phyloP scores from a whole-genome alignment of 1,140 invertebrate genomes.

The Dendroctonus ponderosae region DNA sequence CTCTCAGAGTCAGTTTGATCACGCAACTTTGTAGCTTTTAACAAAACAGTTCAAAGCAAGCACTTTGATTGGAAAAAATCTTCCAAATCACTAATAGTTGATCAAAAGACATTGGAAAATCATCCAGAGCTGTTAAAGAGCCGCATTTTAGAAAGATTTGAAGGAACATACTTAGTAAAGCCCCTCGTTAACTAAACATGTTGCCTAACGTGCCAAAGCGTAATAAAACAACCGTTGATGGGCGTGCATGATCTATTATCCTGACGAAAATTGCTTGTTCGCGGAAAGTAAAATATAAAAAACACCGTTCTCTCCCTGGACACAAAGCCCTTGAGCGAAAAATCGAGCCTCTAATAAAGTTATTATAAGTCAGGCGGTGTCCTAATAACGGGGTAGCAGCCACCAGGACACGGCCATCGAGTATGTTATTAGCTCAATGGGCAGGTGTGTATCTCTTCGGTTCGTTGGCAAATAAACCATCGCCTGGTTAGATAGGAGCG shows the following conservation, averaged over 20 bases:
- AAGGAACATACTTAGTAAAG: too few relatives aligned
- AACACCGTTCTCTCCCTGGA: neutral
- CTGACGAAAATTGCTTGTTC: neutral
- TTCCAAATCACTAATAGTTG: too few relatives aligned
- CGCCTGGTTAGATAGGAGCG: too few relatives aligned
- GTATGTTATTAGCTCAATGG: slow-evolving; percentile 13
- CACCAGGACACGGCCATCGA: slow-evolving; percentile 14
- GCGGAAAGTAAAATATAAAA: too few relatives aligned
- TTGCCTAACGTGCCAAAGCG: neutral
- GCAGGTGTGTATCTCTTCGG: neutral
- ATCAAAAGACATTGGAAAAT: too few relatives aligned
- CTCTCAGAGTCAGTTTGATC: too few relatives aligned
- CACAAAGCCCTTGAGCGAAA: slow-evolving; percentile 3
- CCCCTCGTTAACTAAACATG: neutral
- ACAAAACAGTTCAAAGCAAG: too few relatives aligned
- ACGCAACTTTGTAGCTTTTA: too few relatives aligned
- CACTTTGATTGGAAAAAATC: too few relatives aligned
- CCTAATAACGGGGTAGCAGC: slow-evolving; percentile 13
- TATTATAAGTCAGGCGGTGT: slow-evolving; percentile 14
- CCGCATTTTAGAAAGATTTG: too few relatives aligned
- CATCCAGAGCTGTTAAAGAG: too few relatives aligned
- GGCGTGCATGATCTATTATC: slow-evolving; percentile 4
- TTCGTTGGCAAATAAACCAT: too few relatives aligned
- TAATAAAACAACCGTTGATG: slow-evolving; percentile 2
- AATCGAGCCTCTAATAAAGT: slow-evolving; percentile 17